These are phyloP conservation scores for Telenomus remus DNA, from an alignment of 1,140 invertebrate species.

Conservation along the genomic window DNA sequence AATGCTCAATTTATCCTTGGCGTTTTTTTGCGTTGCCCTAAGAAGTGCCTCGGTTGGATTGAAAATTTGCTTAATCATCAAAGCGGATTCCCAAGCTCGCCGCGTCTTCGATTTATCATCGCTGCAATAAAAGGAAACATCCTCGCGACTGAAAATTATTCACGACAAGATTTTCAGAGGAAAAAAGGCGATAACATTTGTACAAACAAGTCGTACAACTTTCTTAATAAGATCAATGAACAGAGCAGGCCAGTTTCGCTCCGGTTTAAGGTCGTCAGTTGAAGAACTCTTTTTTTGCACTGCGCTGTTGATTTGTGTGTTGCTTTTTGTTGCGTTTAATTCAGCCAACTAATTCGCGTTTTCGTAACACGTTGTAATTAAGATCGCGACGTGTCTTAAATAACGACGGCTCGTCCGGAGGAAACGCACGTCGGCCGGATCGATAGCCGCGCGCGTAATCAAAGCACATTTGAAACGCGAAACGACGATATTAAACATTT, in stretches of 20 bases:
- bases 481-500: constrained; percentile 25
- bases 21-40: no score
- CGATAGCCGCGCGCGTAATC: constrained; percentile 24
- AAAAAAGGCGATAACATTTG: constrained; percentile 31
- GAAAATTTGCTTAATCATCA: not conserved
- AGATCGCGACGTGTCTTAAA: constrained; percentile 7
- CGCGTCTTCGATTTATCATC: constrained; percentile 2
- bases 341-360: constrained; percentile 11
- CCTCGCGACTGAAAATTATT: constrained; percentile 11
- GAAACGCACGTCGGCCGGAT: constrained; percentile 12
- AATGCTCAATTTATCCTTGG: no score
- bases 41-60: not conserved
- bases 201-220: constrained; percentile 44
- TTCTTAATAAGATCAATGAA: constrained; percentile 42
- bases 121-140: not conserved
- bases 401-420: not conserved
- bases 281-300: not conserved
- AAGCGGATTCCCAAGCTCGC: not conserved
- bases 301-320: constrained; percentile 14
- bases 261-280: constrained; percentile 16
- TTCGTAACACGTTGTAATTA: constrained; percentile 21
- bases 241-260: constrained; percentile 7
- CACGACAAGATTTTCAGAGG: not conserved
- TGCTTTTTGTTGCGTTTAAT: not conserved
- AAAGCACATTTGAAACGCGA: constrained; percentile 15